A percentile compares a stretch with the other conserved stretches of the same genome.
Evolutionary conservation across 2,888 invertebrate genomes (phyloP).

Genomic region (Odiellus spinosus): DNA sequence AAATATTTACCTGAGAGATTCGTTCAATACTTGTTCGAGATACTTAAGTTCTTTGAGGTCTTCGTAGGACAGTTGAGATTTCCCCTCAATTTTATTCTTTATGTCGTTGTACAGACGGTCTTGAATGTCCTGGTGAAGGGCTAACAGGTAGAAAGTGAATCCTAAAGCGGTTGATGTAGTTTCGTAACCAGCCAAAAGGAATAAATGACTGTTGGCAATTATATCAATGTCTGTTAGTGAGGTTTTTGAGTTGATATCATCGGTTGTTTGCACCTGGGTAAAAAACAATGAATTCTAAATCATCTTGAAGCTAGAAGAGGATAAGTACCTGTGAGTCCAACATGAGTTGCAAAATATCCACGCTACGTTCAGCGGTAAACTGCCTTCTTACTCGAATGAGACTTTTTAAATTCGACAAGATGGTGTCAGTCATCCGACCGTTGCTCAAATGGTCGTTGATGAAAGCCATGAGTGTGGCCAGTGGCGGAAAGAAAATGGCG

Average conservation of each 20-base stretch:
- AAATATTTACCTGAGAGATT: constrained; percentile 3
- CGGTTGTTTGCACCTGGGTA: constrained; percentile 4
- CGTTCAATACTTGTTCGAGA: constrained; percentile 15
- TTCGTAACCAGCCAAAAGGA: constrained; percentile 37
- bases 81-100: neutral
- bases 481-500: constrained; percentile 24
- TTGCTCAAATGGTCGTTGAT: constrained; percentile 23
- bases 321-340: constrained; percentile 25
- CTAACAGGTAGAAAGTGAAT: constrained; percentile 33
- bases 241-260: neutral
- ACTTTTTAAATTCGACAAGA: constrained; percentile 23
- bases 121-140: constrained; percentile 33
- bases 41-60: constrained; percentile 4
- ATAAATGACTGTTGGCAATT: neutral
- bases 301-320: too few relatives aligned
- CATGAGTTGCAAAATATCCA: constrained; percentile 33
- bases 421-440: constrained; percentile 25
- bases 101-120: constrained; percentile 18
- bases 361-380: constrained; percentile 12
- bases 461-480: constrained; percentile 20
- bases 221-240: neutral
- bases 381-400: constrained; percentile 22
- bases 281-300: too few relatives aligned
- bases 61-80: neutral
- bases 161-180: constrained; percentile 36